Evolutionary conservation across 2,113 vertebrate species (phyloP).

Genomic region (Caranx melampygus): DNA sequence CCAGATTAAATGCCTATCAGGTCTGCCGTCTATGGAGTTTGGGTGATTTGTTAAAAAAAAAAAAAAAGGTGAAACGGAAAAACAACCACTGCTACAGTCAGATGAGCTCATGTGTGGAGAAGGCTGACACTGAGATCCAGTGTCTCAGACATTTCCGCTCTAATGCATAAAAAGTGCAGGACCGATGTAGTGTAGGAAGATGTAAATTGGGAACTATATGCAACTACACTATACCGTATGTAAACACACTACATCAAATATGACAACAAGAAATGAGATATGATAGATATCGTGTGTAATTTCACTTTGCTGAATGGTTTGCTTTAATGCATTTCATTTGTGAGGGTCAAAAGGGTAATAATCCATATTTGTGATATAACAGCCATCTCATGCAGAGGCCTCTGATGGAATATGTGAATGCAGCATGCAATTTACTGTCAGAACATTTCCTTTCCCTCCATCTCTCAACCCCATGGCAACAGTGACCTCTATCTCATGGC

Average conservation of each 20-base stretch:
- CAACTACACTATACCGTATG: not conserved
- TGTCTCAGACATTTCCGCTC: not conserved
- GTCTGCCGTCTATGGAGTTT: not conserved
- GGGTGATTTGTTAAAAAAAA: not conserved
- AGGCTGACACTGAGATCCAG: not conserved
- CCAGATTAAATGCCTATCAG: constrained; percentile 42
- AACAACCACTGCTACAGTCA: not conserved
- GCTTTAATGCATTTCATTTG: constrained; percentile 51
- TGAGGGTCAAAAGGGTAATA: constrained; percentile 68
- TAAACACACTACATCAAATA: constrained; percentile 41
- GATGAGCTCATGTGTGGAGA: not conserved
- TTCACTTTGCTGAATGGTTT: constrained; percentile 32
- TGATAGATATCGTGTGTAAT: constrained; percentile 33
- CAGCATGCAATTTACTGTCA: constrained; percentile 65
- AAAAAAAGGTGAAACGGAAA: not conserved
- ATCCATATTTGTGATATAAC: constrained; percentile 46
- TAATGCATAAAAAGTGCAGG: constrained; percentile 9
- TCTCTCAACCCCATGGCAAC: constrained; percentile 60
- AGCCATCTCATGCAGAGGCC: constrained; percentile 17
- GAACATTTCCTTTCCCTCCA: constrained; percentile 52
- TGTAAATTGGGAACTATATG: constrained; percentile 16
- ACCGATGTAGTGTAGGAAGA: constrained; percentile 10
- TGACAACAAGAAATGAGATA: constrained; percentile 28
- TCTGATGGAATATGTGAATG: constrained; percentile 63
- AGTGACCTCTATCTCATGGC: constrained; percentile 74